Base-by-base conservation (phyloP, 2,888 invertebrate species). In the Orthosia incerta region DNA sequence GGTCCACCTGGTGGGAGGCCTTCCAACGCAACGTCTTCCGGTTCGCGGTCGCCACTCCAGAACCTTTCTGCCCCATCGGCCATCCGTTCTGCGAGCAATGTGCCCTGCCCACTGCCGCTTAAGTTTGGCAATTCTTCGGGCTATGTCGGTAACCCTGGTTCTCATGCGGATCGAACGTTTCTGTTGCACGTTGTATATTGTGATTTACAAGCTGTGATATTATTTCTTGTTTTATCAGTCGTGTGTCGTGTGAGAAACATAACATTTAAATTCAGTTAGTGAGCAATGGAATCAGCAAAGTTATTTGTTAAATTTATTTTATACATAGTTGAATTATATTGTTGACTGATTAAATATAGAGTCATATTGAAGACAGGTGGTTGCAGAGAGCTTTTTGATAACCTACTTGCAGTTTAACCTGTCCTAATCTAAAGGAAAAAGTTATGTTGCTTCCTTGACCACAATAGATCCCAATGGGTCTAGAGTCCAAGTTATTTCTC, bases 251-350 rank as follows among this genome's bases (percentile, higher is more conserved):
- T 61, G n/a, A 31, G 31, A 20, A 71, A 46, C 7, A 59, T 12
- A 31, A 56, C 39, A 50, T 65, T 46, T 50, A 31, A 51, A 50
- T 76, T 67, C 67, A 76, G 39, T 74, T 67, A 45, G 26, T 16
- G 56, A 76, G 13, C 76, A 31, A 51, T 18, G 46, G 56, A 51
- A 76, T 51, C 13, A 12, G 18, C 26, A 23, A 39, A 46, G 26
- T 23, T 76, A 74, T 51, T 57, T 66, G 67, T 56, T 56, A 65
- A 48, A 23, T 12, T 12, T 48, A 48, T 62, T 56, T 23, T 15
- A n/a, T 26, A 45, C 50, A 13, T 50, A 50, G 50, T 13, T 13
- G 46, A 31, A 57, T 57, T 76, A 76, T 76, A 50, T 45, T 69
- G 46, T 55, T 18, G 55, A 20, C 50, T 50, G 18, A 20, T 73